Conservation (phyloP, 2,888 invertebrate species). For the Tineola bisselliella region DNA sequence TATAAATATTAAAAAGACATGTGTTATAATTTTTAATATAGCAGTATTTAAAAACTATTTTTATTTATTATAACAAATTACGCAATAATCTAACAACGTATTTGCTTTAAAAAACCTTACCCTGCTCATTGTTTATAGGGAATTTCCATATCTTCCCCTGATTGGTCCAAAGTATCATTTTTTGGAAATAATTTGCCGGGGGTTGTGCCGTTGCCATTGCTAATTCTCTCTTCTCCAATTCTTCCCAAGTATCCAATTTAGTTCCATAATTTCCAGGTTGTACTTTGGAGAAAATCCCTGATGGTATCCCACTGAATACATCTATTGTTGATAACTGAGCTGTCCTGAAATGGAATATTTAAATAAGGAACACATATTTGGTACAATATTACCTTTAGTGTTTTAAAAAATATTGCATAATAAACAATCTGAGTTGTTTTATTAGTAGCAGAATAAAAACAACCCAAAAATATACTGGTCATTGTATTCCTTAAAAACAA, state of each 20-base stretch:
- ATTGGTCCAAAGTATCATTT: conserved; percentile 93
- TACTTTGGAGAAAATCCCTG: conserved; percentile 71
- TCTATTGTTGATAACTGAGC: conserved; percentile 56
- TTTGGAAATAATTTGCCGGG: conserved; percentile 90
- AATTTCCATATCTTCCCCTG: conserved; percentile 96
- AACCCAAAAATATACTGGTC: too few species aligned
- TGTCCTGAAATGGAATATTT: conserved; percentile 16
- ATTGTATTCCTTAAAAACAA: too few species aligned
- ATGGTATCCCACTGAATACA: conserved; percentile 69
- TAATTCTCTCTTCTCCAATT: conserved; percentile 73
- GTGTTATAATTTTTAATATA: too few species aligned
- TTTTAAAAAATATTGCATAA: too few species aligned
- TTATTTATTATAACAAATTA: too few species aligned
- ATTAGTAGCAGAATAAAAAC: too few species aligned
- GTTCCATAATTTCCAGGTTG: conserved; percentile 40
- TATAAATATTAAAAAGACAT: too few species aligned
- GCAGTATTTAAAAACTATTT: neutral
- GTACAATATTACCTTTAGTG: too few species aligned
- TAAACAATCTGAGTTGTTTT: too few species aligned
- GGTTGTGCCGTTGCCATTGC: conserved; percentile 74
- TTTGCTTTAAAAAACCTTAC: conserved; percentile 58
- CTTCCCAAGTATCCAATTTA: conserved; percentile 74
- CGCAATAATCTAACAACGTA: too few species aligned
- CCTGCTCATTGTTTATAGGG: conserved; percentile 97
- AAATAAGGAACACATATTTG: too few species aligned